These are phyloP conservation scores for Neodontobutis hainanensis DNA, from an alignment of 2,113 vertebrate genomes.

Conservation along the genomic window DNA sequence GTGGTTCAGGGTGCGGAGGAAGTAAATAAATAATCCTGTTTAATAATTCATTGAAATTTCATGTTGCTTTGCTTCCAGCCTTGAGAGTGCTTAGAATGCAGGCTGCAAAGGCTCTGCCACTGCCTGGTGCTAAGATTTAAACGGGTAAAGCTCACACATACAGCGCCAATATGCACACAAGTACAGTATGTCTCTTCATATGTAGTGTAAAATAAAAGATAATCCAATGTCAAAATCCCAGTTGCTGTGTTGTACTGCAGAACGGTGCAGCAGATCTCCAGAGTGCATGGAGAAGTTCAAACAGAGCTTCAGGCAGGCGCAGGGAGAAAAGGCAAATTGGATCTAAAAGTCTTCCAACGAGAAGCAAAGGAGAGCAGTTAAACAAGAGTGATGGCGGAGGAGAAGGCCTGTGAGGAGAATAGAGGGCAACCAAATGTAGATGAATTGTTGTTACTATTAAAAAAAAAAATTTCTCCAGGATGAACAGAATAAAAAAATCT, in stretches of 20 bases:
- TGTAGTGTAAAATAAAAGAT: constrained; percentile 28
- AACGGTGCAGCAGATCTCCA: constrained; percentile 64
- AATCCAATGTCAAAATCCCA: constrained; percentile 41
- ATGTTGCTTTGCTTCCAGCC: constrained; percentile 78
- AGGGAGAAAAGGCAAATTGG: constrained; percentile 58
- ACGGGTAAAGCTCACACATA: constrained; percentile 22
- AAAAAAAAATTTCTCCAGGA: neutral
- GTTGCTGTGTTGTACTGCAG: constrained; percentile 51
- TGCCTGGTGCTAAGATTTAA: constrained; percentile 62
- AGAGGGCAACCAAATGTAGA: neutral
- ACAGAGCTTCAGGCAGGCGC: constrained; percentile 64
- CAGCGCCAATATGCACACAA: neutral
- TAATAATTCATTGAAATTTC: constrained; percentile 80
- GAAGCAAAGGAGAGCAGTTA: constrained; percentile 2
- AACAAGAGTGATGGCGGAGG: neutral
- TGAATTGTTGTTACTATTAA: neutral
- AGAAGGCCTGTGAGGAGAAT: constrained; percentile 1
- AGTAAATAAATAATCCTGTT: constrained; percentile 81
- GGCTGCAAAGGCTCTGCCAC: constrained; percentile 65
- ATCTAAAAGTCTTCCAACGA: constrained; percentile 58
- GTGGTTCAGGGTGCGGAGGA: constrained; percentile 73
- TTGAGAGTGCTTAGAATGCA: constrained; percentile 77
- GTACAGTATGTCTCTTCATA: neutral
- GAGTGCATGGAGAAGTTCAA: constrained; percentile 74
- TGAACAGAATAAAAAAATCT: neutral